phyloP scores from a whole-genome alignment of 53 echinoderm and acorn worm species.

The Temnopleurus reevesii region DNA sequence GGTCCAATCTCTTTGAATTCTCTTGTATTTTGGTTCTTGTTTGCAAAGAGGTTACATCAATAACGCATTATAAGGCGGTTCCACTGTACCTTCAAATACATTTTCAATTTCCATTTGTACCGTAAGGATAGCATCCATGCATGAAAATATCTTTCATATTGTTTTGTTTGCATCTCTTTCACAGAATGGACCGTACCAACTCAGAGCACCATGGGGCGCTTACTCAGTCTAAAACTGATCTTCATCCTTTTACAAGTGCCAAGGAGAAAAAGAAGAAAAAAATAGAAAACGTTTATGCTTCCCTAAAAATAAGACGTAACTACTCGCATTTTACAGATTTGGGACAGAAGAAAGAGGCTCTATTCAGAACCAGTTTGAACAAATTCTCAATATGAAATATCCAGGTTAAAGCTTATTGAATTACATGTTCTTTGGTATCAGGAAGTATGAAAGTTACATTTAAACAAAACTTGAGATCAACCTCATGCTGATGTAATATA shows the following conservation, averaged over 20 bases:
- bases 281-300: neutral
- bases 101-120: too few relatives aligned
- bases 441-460: neutral
- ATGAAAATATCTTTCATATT: neutral
- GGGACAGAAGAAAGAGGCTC: too few relatives aligned
- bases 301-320: neutral
- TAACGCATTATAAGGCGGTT: too few relatives aligned
- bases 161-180: neutral
- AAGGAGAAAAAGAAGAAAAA: neutral
- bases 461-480: neutral
- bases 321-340: neutral
- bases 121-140: too few relatives aligned
- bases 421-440: neutral
- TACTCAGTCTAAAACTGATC: neutral
- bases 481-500: neutral
- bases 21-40: too few relatives aligned
- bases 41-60: too few relatives aligned
- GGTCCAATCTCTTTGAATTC: too few relatives aligned
- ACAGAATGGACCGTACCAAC: constrained; percentile 60
- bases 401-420: too few relatives aligned
- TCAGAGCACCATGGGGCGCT: constrained; percentile 76
- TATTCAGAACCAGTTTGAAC: too few relatives aligned
- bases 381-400: too few relatives aligned
- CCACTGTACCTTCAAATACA: too few relatives aligned
- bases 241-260: neutral